Conservation (phyloP, 2,113 vertebrate species). For the Pantherophis guttatus region DNA sequence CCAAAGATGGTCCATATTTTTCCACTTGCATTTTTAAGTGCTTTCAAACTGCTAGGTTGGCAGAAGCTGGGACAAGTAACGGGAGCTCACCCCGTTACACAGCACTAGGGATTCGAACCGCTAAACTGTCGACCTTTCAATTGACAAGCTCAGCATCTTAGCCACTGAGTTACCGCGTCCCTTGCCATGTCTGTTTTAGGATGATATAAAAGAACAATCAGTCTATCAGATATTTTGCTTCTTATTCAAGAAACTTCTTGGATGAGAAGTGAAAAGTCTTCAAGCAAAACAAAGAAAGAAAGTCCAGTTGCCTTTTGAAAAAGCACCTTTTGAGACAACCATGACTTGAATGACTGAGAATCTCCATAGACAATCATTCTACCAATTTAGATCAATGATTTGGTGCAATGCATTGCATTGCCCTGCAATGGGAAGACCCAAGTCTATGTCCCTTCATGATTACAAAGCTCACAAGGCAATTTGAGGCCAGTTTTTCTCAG, state of each 20-base stretch:
- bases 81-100: no score
- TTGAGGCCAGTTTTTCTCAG: background rate
- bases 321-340: background rate
- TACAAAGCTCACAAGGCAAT: background rate
- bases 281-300: background rate
- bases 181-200: background rate
- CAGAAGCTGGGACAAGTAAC: no score
- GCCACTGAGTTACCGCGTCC: no score
- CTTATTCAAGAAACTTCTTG: background rate
- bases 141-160: no score
- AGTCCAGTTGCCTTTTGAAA: background rate
- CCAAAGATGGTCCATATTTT: no score
- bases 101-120: no score
- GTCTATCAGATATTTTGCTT: background rate
- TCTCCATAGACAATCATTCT: background rate
- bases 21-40: no score
- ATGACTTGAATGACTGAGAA: background rate
- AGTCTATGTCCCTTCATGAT: background rate
- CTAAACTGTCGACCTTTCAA: no score
- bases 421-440: background rate
- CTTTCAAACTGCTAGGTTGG: no score
- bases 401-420: background rate
- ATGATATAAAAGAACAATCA: background rate
- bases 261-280: background rate
- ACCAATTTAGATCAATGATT: background rate